Percentiles rank a stretch among this genome's conserved stretches.
phyloP scores from a whole-genome alignment of 92 coral and sea anemone genomes.

The Umimayanthus kanabou region DNA sequence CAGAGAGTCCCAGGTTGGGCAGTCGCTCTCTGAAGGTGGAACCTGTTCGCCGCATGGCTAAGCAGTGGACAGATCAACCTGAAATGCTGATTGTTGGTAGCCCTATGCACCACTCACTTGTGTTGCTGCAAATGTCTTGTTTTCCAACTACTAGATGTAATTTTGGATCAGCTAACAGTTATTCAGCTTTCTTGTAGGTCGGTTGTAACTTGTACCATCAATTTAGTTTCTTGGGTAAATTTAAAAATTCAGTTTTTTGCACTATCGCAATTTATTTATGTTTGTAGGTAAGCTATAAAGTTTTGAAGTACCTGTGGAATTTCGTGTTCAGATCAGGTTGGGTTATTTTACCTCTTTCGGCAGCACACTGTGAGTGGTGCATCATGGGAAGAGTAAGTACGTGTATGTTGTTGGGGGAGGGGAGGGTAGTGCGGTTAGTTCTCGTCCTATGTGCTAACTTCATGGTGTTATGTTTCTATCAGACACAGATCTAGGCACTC shows the following conservation, averaged over 20 bases:
- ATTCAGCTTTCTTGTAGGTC: background rate
- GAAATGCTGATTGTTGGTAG: conserved; percentile 20
- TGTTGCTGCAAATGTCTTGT: conserved; percentile 6
- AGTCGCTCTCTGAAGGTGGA: conserved; percentile 31
- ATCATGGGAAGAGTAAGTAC: conserved; percentile 45
- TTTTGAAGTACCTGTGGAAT: background rate
- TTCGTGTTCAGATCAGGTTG: background rate
- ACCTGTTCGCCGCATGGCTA: conserved; percentile 32
- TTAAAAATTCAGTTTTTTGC: too few species aligned
- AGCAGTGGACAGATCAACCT: conserved; percentile 44
- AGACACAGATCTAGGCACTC: conserved; percentile 88
- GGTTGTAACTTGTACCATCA: background rate
- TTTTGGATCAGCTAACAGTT: background rate
- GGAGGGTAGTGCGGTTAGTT: conserved; percentile 5
- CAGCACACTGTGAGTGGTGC: conserved; percentile 43
- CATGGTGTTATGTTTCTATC: conserved; percentile 55
- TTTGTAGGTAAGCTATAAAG: background rate
- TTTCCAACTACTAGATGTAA: background rate
- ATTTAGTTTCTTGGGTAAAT: background rate
- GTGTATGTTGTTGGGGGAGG: background rate
- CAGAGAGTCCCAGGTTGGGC: conserved; percentile 8
- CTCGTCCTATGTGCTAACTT: conserved; percentile 28
- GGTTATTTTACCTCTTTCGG: background rate
- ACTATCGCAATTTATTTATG: background rate
- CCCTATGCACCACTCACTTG: conserved; percentile 42